phyloP scores from a whole-genome alignment of 2,888 invertebrate genomes.

The Thumatha senex region DNA sequence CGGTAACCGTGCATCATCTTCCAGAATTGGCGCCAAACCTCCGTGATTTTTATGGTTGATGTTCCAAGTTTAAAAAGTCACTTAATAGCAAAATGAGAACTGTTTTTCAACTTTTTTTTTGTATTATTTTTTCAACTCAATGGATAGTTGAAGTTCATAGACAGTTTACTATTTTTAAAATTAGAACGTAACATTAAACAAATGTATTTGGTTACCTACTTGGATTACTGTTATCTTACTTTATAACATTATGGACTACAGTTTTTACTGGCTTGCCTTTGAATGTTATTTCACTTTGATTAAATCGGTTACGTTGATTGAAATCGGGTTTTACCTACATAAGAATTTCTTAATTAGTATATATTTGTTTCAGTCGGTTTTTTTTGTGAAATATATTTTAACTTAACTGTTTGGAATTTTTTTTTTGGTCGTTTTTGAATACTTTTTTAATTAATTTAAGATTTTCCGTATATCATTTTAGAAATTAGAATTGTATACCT shows the following conservation, averaged over 20 bases:
- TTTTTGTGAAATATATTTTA: constrained; percentile 17
- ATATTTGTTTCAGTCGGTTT: constrained; percentile 18
- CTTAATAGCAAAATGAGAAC: no score
- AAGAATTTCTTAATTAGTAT: constrained; percentile 27
- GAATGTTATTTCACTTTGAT: constrained; percentile 46
- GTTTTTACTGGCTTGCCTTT: constrained; percentile 50
- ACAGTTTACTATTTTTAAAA: constrained; percentile 12
- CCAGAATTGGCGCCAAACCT: no score
- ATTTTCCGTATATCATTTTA: not conserved
- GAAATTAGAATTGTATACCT: no score
- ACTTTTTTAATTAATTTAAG: not conserved
- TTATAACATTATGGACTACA: constrained; percentile 53
- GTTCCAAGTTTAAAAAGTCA: constrained; percentile 5
- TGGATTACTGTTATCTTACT: constrained; percentile 55
- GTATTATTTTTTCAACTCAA: not conserved
- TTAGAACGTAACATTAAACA: constrained; percentile 49
- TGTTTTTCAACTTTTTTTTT: not conserved
- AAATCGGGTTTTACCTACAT: constrained; percentile 35
- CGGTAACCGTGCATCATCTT: no score
- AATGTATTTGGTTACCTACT: constrained; percentile 55
- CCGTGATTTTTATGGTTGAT: constrained; percentile 28
- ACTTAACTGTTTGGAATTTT: constrained; percentile 1
- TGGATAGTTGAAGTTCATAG: not conserved
- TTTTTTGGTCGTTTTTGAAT: constrained; percentile 1
- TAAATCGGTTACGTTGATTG: constrained; percentile 33